These are phyloP conservation scores for Cantharis nigra DNA, from an alignment of 2,888 invertebrate genomes.

Conservation along the genomic window DNA sequence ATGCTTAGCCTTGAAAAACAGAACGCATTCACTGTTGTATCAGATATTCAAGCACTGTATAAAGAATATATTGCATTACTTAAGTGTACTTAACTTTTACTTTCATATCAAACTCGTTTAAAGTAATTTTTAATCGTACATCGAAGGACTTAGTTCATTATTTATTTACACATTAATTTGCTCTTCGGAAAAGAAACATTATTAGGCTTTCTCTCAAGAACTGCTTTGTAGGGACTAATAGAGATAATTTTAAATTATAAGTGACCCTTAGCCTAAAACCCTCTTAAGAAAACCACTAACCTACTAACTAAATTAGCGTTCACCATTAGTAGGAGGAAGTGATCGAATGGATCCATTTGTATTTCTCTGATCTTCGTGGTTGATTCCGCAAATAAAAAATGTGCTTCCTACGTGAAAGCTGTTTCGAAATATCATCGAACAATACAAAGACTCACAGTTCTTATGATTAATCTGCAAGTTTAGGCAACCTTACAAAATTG, in stretches of 20 bases:
- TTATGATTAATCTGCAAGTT: not conserved
- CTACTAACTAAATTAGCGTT: slow-evolving; percentile 13
- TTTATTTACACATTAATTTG: not conserved
- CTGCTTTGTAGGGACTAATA: not conserved
- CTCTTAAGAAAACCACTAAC: slow-evolving; percentile 11
- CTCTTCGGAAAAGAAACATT: not conserved
- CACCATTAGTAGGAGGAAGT: slow-evolving; percentile 9
- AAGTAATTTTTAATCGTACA: not conserved
- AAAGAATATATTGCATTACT: slow-evolving; percentile 10
- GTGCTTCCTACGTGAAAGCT: not conserved
- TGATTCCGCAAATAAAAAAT: not conserved
- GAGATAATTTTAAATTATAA: not conserved
- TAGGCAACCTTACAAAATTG: not conserved
- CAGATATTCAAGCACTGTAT: not conserved
- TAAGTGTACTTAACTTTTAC: slow-evolving; percentile 12
- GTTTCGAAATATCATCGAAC: not conserved
- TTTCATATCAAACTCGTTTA: slow-evolving; percentile 11
- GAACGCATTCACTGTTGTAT: slow-evolving; percentile 11
- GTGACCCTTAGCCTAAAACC: slow-evolving; percentile 7
- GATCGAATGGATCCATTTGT: slow-evolving; percentile 11
- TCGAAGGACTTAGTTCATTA: not conserved
- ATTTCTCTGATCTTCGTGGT: slow-evolving; percentile 7
- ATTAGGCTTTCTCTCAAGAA: not conserved
- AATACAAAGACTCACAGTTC: not conserved
- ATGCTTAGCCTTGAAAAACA: slow-evolving; percentile 8